Base-by-base conservation (phyloP, 1,140 invertebrate genomes). In the Drosophila gunungcola region DNA sequence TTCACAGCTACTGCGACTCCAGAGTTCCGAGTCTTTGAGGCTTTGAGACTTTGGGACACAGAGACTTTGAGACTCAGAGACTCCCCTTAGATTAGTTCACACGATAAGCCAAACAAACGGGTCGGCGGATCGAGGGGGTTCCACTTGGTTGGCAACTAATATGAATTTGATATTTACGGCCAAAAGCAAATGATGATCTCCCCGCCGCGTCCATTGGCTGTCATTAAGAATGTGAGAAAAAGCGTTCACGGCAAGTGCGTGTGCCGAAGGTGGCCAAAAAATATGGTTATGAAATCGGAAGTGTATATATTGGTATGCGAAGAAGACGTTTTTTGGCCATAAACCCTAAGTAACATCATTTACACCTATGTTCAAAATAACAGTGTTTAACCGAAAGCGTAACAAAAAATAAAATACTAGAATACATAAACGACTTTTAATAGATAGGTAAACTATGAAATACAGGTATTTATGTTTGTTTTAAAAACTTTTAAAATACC, bases 71-170 rank as follows among this genome's bases (percentile, higher is more conserved):
- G 53, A 21, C 51, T 61, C 12, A 36, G 25, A 27, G 42, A 64
- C 32, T 53, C 38, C 45, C 36, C 45, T 78, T 62, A 88, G 84
- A 88, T 89, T 89, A 83, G 83, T 88, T 88, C 83, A 88, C 83
- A 88, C 83, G 83, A 88, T 89, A 88, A 89, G 80, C 83, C 84
- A 57, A 60, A 72, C 51, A 73, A 80, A 60, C 58, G 73, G 60
- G 42, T 53, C 49, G 53, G 11, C 45, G 51, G 58, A 32, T 43
- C 53, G 54, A 73, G 56, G 74, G 42, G 69, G 86, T 83, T 79
- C 70, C 73, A 81, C 83, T 79, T 79, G 70, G 80, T 55, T 83
- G 83, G 25, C 75, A 76, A 54, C 83, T 73, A 69, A 85, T 77
- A 68, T 81, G 69, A 75, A 70, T 81, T 74, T 77, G 68, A 86